phyloP scores from a whole-genome alignment of 2,113 vertebrate species.

The Trogon surrucura region DNA sequence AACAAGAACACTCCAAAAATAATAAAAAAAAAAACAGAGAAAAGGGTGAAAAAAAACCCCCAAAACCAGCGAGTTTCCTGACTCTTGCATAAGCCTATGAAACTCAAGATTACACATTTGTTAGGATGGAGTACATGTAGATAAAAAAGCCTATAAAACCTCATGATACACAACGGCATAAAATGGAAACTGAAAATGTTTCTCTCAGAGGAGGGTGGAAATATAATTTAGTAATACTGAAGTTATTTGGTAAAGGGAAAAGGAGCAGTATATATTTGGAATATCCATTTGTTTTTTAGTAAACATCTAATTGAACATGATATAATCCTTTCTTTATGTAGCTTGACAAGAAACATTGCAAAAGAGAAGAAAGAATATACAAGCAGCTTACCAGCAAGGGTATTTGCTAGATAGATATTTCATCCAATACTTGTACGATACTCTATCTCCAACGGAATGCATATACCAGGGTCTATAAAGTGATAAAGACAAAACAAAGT shows the following conservation, averaged over 20 bases:
- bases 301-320: background rate
- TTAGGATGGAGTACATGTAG: background rate
- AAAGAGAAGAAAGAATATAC: background rate
- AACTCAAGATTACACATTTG: background rate
- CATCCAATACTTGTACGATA: background rate
- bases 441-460: background rate
- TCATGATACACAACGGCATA: background rate
- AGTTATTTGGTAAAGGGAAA: background rate
- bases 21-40: background rate
- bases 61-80: background rate
- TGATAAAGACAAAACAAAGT: background rate
- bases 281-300: background rate
- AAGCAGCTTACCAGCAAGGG: slow-evolving; percentile 4
- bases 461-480: background rate
- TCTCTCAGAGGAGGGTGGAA: background rate
- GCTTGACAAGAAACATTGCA: background rate
- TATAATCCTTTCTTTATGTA: background rate
- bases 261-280: background rate
- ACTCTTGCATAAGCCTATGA: background rate
- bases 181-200: background rate
- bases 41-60: background rate
- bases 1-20: background rate
- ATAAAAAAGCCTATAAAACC: background rate
- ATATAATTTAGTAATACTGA: background rate
- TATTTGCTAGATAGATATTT: background rate